Evolutionary conservation across 1,140 invertebrate genomes (phyloP).

Genomic region (Bombus consobrinus): DNA sequence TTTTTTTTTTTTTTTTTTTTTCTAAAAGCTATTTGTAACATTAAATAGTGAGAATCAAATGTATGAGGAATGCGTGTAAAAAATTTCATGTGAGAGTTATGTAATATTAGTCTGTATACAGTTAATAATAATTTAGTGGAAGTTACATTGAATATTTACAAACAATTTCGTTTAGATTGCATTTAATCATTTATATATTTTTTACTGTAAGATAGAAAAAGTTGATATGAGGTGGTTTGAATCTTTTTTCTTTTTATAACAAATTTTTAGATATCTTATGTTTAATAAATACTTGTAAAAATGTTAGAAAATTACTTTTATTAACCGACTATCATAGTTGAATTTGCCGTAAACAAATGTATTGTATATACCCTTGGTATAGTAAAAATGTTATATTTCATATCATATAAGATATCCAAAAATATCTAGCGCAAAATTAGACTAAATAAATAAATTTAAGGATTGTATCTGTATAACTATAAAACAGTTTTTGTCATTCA

Average conservation of each 20-base stretch:
- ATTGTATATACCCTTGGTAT: constrained; percentile 41
- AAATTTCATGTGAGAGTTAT: constrained; percentile 20
- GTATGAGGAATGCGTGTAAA: constrained; percentile 35
- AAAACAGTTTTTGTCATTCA: background rate
- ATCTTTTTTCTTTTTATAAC: constrained; percentile 35
- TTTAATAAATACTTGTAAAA: constrained; percentile 52
- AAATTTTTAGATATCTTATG: constrained; percentile 38
- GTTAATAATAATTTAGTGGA: constrained; percentile 32
- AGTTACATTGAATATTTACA: constrained; percentile 32
- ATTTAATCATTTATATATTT: constrained; percentile 51
- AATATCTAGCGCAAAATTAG: constrained; percentile 24
- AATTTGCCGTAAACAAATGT: constrained; percentile 28
- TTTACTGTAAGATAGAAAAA: constrained; percentile 38
- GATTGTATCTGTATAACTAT: background rate
- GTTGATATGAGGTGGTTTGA: constrained; percentile 6
- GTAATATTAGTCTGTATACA: constrained; percentile 39
- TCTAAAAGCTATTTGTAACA: background rate
- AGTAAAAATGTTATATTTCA: constrained; percentile 39
- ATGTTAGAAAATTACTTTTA: constrained; percentile 49
- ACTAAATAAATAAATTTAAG: background rate
- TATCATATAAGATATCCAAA: constrained; percentile 9
- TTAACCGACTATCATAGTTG: constrained; percentile 27
- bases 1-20: background rate
- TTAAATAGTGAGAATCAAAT: constrained; percentile 9
- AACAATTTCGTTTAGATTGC: constrained; percentile 22